These are phyloP conservation scores for Macrochelys suwanniensis DNA, from an alignment of 2,797 vertebrate species.

Conservation along the genomic window DNA sequence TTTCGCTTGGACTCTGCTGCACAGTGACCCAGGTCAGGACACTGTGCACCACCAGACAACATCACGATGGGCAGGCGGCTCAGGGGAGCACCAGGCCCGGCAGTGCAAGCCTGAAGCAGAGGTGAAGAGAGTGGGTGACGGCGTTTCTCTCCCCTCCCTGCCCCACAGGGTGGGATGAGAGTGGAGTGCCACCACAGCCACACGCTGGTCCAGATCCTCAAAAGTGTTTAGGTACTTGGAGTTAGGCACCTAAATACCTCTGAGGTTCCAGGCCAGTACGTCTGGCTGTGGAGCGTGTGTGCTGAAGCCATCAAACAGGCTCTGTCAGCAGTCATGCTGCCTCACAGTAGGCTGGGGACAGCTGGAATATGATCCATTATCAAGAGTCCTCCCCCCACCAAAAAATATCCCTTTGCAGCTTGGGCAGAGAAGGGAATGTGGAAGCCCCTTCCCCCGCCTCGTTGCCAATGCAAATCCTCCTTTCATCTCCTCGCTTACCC, in stretches of 20 bases:
- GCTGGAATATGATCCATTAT: neutral
- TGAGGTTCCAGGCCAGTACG: neutral
- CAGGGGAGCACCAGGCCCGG: neutral
- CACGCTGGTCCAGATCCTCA: neutral
- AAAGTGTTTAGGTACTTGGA: neutral
- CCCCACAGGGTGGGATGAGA: neutral
- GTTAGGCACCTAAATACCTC: neutral
- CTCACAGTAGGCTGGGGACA: neutral
- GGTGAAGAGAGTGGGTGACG: neutral
- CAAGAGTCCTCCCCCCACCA: neutral
- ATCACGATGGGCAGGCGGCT: neutral
- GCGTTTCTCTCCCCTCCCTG: neutral
- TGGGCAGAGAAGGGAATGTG: neutral
- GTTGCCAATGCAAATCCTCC: neutral
- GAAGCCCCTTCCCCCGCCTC: neutral
- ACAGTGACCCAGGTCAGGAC: neutral
- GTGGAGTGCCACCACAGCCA: neutral
- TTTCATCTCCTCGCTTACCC: rapidly evolving
- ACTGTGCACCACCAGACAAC: too few relatives aligned
- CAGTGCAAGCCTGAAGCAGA: neutral
- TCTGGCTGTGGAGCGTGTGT: neutral
- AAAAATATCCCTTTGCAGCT: neutral
- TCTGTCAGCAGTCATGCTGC: neutral
- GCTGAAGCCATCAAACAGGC: neutral
- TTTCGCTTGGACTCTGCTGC: neutral